Conservation (phyloP, 2,113 vertebrate genomes). For the Lepidothrix coronata region DNA sequence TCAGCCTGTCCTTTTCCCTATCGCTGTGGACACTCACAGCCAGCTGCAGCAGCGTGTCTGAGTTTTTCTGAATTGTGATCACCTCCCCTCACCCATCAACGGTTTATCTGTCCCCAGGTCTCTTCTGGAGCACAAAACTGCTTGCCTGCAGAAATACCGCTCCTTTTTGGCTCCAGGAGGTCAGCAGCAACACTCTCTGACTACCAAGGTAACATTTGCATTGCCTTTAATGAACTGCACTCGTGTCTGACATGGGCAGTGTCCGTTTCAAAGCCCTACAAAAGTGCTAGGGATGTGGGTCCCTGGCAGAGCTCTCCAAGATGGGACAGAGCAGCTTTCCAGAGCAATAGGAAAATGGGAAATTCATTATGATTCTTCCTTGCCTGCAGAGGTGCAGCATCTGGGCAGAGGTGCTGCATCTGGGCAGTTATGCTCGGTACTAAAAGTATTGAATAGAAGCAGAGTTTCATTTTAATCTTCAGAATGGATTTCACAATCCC, state of each 20-base stretch:
- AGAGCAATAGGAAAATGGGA: fast-evolving
- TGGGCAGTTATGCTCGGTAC: not conserved
- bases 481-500: constrained; percentile 59
- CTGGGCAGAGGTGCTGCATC: not conserved
- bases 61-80: not conserved
- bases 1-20: not conserved
- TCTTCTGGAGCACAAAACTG: not conserved
- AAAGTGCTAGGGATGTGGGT: not conserved
- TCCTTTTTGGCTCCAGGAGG: not conserved
- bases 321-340: not conserved
- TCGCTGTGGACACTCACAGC: not conserved
- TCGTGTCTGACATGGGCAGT: fast-evolving
- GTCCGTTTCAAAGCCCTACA: not conserved
- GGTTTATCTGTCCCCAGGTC: not conserved
- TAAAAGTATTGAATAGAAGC: not conserved
- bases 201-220: not conserved
- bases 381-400: not conserved
- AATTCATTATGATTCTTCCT: not conserved
- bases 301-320: not conserved
- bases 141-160: not conserved
- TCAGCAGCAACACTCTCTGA: not conserved
- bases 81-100: not conserved
- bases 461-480: constrained; percentile 46
- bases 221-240: not conserved
- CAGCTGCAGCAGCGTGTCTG: not conserved